These are phyloP conservation scores for Lepidurus apus DNA, from an alignment of 1,140 invertebrate species.

Conservation along the genomic window DNA sequence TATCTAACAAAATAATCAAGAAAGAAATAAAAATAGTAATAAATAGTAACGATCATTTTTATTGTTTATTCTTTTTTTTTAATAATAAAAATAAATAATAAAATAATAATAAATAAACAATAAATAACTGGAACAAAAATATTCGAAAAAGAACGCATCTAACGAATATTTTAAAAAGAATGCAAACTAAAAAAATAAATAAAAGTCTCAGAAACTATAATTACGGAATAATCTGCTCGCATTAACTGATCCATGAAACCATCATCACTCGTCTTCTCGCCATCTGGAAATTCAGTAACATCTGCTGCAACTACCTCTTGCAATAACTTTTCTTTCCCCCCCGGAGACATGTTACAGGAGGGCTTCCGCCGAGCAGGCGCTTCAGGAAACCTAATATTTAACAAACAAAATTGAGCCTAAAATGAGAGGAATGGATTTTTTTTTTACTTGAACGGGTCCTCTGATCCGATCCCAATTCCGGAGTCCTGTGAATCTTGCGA, in stretches of 20 bases:
- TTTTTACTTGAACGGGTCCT: neutral
- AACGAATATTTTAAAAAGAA: too few relatives aligned
- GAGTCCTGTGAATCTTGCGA: conserved; percentile 3
- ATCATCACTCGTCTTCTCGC: neutral
- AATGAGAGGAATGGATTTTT: neutral
- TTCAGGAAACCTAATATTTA: neutral
- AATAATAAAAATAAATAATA: too few relatives aligned
- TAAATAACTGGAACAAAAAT: too few relatives aligned
- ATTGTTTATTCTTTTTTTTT: too few relatives aligned
- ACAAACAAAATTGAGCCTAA: neutral
- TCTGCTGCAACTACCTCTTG: neutral
- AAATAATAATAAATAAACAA: too few relatives aligned
- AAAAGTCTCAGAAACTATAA: neutral
- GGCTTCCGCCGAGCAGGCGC: neutral
- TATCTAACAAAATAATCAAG: neutral
- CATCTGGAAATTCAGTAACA: neutral
- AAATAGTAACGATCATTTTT: too few relatives aligned
- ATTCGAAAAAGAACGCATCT: too few relatives aligned
- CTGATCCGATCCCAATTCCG: neutral
- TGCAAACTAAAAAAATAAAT: too few relatives aligned
- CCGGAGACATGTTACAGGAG: neutral
- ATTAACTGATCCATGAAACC: neutral
- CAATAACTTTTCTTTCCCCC: neutral
- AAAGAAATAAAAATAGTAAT: too few relatives aligned
- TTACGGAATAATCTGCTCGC: conserved; percentile 1